Evolutionary conservation across 2,113 vertebrate species (phyloP), one percentile per base, ranked within the genome.

Genomic region (Crotalus viridis): DNA sequence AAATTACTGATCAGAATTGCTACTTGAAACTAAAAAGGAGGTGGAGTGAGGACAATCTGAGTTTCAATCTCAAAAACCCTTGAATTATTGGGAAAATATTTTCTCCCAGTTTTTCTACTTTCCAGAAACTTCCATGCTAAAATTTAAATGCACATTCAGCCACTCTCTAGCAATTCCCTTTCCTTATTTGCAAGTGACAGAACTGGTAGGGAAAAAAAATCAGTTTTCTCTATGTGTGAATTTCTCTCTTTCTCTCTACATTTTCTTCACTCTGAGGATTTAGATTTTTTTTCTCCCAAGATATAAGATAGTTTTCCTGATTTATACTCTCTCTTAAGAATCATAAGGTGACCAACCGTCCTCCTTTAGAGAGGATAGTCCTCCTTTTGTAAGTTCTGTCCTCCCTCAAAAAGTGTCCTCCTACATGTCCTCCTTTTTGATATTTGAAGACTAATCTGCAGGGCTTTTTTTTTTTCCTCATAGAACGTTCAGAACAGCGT

Each of bases 1-100:
- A 91, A 54, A 87, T 52, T 86, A 86, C 55, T n/a, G 57, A 59
- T 51, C 90, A 91, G 55, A 91, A 61, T n/a, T 87, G 81, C 48
- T 52, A 39, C 33, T 90, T 90, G 61, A 81, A 33, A 33, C 33
- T 81, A 24, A 74, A 90, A 51, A 22, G 48, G 48, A 24, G 61
- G 48, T 54, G 51, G 26, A 21, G 89, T 59, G 33, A 22, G 15
- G 22, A 51, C 17, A 28, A 51, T 61, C 57, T 64, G 89, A 69
- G 57, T 51, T 90, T 46, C 33, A 59, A 59, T 46, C 43, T 7
- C 21, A 43, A 56, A 57, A 43, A 21, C 26, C 43, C 22, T 46
- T 57, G 33, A 13, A 59, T 89, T 24, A 43, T 46, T 59, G 33
- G 88, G 43, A 28, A 89, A 59, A 28, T 59, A 81, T 81, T 33